Percentiles rank a stretch among this genome's conserved stretches.
phyloP scores from a whole-genome alignment of 2,797 vertebrate genomes.

The Ficedula albicollis region DNA sequence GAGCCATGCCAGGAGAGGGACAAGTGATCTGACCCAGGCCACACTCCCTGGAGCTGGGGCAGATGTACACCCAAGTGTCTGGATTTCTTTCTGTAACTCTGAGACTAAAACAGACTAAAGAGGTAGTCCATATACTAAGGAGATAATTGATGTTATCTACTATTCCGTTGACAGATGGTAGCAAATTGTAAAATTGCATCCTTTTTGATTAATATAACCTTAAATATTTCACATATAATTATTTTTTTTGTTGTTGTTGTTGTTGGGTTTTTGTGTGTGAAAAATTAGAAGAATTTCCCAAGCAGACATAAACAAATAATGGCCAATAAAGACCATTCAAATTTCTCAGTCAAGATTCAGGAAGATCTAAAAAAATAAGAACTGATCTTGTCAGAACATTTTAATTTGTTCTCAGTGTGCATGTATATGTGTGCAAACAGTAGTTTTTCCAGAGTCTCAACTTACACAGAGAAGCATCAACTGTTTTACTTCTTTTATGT shows the following conservation, averaged over 20 bases:
- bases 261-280: too few relatives aligned
- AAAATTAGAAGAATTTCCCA: neutral
- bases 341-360: neutral
- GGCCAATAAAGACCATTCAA: neutral
- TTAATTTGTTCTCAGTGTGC: neutral
- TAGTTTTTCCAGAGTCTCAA: neutral
- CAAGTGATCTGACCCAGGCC: neutral
- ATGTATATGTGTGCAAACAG: neutral
- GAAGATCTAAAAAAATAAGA: neutral
- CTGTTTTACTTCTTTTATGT: neutral
- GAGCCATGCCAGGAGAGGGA: neutral
- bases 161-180: neutral
- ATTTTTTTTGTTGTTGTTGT: neutral
- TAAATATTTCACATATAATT: neutral
- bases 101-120: neutral
- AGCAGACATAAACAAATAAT: neutral
- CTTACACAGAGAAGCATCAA: neutral
- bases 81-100: neutral
- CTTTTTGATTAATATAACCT: neutral
- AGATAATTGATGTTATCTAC: neutral
- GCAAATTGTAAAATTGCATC: neutral
- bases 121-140: neutral
- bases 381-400: neutral
- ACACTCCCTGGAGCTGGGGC: neutral
- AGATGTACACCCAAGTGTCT: neutral